A percentile compares a stretch with the other conserved stretches of the same genome.
phyloP scores from a whole-genome alignment of 2,888 invertebrate genomes.

The Melanostoma mellinum region DNA sequence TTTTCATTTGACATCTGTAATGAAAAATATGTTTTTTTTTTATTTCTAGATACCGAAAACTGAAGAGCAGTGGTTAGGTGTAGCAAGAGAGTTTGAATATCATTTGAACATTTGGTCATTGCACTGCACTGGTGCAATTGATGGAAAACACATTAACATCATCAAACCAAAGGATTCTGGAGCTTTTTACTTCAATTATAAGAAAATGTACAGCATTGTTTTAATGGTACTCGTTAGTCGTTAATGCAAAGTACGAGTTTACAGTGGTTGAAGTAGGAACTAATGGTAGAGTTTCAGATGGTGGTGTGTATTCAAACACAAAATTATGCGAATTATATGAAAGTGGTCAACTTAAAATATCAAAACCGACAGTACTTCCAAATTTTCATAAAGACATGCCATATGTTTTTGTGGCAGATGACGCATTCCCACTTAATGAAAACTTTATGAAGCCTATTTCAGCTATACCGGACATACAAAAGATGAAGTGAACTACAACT shows the following conservation, averaged over 20 bases:
- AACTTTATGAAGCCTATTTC: no score
- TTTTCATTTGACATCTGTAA: no score
- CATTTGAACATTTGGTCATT: constrained; percentile 24
- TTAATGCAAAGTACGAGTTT: constrained; percentile 53
- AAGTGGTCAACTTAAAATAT: constrained; percentile 31
- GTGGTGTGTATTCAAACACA: constrained; percentile 42
- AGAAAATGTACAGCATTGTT: constrained; percentile 38
- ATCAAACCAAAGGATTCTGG: constrained; percentile 33
- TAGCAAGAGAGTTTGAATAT: constrained; percentile 13
- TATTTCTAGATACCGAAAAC: no score
- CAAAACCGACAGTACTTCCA: neutral
- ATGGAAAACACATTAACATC: constrained; percentile 8
- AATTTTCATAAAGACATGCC: no score
- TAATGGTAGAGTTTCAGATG: constrained; percentile 60
- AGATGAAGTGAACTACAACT: neutral
- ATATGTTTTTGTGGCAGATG: no score
- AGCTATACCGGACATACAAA: neutral
- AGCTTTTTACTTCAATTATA: constrained; percentile 40
- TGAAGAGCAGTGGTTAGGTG: constrained; percentile 4
- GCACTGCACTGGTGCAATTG: constrained; percentile 27
- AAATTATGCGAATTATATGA: constrained; percentile 15
- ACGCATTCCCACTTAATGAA: no score
- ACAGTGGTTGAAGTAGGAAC: constrained; percentile 36
- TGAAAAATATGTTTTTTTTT: no score
- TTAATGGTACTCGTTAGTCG: constrained; percentile 54